These are phyloP conservation scores for Aleiodes leptofemur DNA, from an alignment of 2,888 invertebrate species.

Conservation along the genomic window DNA sequence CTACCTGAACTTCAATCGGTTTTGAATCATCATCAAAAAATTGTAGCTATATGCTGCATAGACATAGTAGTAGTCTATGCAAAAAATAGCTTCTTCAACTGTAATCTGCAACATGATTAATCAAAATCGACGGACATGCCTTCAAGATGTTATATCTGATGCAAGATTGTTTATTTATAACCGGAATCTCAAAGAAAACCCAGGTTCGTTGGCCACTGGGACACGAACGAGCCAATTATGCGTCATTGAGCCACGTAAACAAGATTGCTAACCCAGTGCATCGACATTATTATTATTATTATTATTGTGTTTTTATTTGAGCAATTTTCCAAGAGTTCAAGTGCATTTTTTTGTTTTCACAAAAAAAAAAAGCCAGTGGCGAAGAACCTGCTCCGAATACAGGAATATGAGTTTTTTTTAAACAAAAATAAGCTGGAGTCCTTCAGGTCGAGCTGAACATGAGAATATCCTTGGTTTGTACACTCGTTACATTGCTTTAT, in stretches of 20 bases:
- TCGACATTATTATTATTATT: slow-evolving; percentile 9
- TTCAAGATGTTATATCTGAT: neutral
- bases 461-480: slow-evolving; percentile 22
- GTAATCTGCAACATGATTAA: slow-evolving; percentile 4
- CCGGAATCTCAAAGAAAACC: slow-evolving; percentile 9
- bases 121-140: slow-evolving; percentile 5
- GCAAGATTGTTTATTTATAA: slow-evolving; percentile 18
- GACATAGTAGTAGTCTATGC: neutral
- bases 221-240: slow-evolving; percentile 27
- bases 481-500: neutral
- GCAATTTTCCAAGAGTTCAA: slow-evolving; percentile 32
- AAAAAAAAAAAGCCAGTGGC: neutral
- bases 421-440: slow-evolving; percentile 12
- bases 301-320: slow-evolving; percentile 21
- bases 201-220: slow-evolving; percentile 24
- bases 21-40: neutral
- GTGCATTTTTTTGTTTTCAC: neutral
- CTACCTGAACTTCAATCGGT: neutral
- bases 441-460: neutral
- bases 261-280: slow-evolving; percentile 38
- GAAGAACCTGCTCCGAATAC: slow-evolving; percentile 33
- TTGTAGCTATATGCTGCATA: too few relatives aligned
- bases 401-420: neutral
- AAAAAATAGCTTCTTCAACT: neutral
- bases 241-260: slow-evolving; percentile 26